These are phyloP conservation scores for Osmoderma eremita DNA, from an alignment of 2,888 invertebrate species.

Conservation along the genomic window DNA sequence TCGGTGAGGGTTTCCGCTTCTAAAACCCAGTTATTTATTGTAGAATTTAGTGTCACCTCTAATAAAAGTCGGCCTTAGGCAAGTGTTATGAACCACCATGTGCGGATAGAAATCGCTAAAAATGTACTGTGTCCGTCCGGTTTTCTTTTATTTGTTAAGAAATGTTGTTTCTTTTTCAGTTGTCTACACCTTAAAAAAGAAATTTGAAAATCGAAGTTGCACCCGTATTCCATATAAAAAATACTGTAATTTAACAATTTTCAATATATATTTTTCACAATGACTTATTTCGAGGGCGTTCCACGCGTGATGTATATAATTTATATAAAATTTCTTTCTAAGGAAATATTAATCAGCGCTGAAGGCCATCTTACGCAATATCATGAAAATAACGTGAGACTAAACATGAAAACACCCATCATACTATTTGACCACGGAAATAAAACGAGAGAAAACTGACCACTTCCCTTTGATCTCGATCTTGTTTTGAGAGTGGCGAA, in stretches of 20 bases:
- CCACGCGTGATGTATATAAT: too few species aligned
- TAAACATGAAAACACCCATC: not conserved
- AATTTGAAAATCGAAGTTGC: too few species aligned
- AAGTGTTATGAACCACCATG: not conserved
- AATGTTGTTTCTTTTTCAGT: too few species aligned
- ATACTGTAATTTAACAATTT: too few species aligned
- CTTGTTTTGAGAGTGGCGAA: slow-evolving; percentile 5
- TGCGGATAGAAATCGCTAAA: too few species aligned
- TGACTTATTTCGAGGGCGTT: too few species aligned
- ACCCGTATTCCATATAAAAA: too few species aligned
- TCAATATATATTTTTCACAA: too few species aligned
- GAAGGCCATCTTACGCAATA: not conserved
- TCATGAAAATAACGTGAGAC: too few species aligned
- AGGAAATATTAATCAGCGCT: not conserved
- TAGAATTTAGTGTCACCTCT: not conserved
- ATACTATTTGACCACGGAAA: slow-evolving; percentile 5
- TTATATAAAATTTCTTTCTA: not conserved
- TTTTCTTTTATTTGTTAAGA: too few species aligned
- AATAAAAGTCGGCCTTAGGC: not conserved
- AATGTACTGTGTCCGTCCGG: too few species aligned
- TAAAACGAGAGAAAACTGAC: slow-evolving; percentile 6
- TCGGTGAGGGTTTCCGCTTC: not conserved
- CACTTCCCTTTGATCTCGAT: slow-evolving; percentile 8
- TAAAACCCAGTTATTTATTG: not conserved
- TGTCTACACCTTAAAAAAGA: too few species aligned